Conservation (phyloP, 1,140 invertebrate genomes). For the Drosophila rhopaloa region DNA sequence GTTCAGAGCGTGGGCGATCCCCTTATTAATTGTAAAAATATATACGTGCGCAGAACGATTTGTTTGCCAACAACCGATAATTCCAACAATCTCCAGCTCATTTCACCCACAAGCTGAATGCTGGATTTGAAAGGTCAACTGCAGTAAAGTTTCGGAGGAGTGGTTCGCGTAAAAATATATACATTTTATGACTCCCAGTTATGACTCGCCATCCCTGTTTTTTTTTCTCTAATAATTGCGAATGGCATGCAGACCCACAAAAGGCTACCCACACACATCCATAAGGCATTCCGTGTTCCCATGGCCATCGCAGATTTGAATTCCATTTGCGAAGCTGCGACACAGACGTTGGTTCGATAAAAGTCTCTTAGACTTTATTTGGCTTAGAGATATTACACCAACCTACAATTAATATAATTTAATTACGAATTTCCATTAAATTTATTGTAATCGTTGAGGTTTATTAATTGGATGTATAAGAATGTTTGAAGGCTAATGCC, state of each 20-base stretch:
- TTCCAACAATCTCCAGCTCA: conserved; percentile 49
- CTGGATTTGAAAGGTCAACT: conserved; percentile 66
- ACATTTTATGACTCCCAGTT: conserved; percentile 46
- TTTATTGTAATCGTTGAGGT: neutral
- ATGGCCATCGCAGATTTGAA: conserved; percentile 50
- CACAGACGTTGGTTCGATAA: conserved; percentile 11
- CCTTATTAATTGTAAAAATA: conserved; percentile 69
- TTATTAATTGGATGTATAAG: neutral
- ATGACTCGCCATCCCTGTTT: conserved; percentile 15
- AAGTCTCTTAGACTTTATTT: neutral
- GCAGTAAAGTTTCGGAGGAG: conserved; percentile 46
- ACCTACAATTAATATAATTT: neutral
- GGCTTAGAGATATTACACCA: neutral
- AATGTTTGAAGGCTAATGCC: no score
- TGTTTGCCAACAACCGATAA: conserved; percentile 32
- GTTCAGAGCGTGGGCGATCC: conserved; percentile 53
- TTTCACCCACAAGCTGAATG: conserved; percentile 45
- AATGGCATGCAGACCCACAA: conserved; percentile 46
- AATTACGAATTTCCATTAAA: neutral
- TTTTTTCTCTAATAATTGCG: conserved; percentile 41
- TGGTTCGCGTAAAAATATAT: conserved; percentile 32
- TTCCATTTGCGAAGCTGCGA: conserved; percentile 23
- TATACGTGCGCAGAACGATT: conserved; percentile 24
- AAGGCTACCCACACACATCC: conserved; percentile 36
- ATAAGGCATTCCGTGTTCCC: conserved; percentile 36